Evolutionary conservation across 2,113 vertebrate species (phyloP).

Genomic region (Ailuropoda melanoleuca): DNA sequence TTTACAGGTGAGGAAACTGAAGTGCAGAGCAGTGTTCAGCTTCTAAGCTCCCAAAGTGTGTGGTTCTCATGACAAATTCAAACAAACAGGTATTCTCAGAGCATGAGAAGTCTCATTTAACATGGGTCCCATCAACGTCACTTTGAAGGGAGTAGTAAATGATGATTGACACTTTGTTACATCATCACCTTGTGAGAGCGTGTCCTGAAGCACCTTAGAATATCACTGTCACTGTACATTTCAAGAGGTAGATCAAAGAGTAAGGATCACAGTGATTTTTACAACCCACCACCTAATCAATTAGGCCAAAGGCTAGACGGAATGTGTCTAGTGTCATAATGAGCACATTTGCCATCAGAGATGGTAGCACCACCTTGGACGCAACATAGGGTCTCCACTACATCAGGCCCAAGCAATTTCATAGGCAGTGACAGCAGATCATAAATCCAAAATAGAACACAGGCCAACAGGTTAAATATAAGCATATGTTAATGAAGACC

Average conservation of each 20-base stretch:
- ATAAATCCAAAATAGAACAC: neutral
- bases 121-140: neutral
- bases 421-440: neutral
- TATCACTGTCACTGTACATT: neutral
- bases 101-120: neutral
- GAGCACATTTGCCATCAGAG: neutral
- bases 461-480: neutral
- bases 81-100: neutral
- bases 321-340: neutral
- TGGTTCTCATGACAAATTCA: conserved; percentile 5
- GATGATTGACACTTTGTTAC: neutral
- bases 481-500: neutral
- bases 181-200: neutral
- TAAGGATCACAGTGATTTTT: neutral
- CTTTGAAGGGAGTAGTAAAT: neutral
- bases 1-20: neutral
- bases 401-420: neutral
- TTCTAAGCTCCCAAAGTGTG: neutral
- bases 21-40: neutral
- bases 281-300: neutral
- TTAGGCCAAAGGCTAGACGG: neutral
- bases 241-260: neutral
- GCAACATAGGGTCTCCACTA: neutral
- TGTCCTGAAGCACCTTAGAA: neutral
- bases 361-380: neutral